Percentiles rank a stretch among this genome's conserved stretches.
phyloP scores from a whole-genome alignment of 2,797 vertebrate genomes.

The Prionace glauca region DNA sequence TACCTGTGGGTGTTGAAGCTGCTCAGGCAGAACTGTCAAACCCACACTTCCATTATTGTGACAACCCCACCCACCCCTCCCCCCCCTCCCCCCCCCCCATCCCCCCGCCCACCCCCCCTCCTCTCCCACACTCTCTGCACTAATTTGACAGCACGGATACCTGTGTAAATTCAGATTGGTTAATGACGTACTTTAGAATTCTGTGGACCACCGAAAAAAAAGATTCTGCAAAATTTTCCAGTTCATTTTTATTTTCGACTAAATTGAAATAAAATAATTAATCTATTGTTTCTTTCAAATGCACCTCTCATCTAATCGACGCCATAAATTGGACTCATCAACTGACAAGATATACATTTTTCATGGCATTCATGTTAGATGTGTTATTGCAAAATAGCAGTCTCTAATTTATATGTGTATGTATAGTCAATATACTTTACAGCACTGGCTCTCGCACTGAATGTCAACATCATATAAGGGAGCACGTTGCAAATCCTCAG shows the following conservation, averaged over 20 bases:
- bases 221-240: not conserved
- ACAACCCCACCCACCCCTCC: not conserved
- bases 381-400: not conserved
- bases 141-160: not conserved
- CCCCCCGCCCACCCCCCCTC: not conserved
- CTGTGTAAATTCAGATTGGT: not conserved
- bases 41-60: slow-evolving; percentile 53
- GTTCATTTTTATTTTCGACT: not conserved
- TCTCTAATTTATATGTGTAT: not conserved
- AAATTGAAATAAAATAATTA: not conserved
- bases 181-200: not conserved
- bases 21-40: slow-evolving; percentile 58
- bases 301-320: not conserved
- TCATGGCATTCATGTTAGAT: not conserved
- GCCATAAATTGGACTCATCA: not conserved
- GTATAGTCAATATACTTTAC: not conserved
- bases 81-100: not conserved
- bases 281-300: not conserved
- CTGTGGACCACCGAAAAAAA: not conserved
- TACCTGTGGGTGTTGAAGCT: slow-evolving; percentile 68
- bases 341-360: not conserved
- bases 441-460: not conserved
- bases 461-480: not conserved
- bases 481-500: not conserved
- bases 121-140: slow-evolving; percentile 12